phyloP scores from a whole-genome alignment of 2,888 invertebrate species.

The Chrysolina haemoptera region DNA sequence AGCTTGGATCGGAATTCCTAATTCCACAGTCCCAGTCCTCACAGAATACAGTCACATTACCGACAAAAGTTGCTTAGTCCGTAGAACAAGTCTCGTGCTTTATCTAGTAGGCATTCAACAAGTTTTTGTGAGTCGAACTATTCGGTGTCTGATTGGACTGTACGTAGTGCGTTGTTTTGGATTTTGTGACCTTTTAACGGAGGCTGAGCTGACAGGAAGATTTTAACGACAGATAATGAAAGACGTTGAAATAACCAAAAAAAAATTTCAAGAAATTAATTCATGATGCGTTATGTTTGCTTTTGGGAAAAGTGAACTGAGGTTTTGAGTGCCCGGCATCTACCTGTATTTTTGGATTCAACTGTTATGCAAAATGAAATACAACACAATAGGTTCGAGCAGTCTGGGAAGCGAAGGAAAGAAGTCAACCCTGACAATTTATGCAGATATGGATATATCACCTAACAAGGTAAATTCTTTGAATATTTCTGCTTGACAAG shows the following conservation, averaged over 20 bases:
- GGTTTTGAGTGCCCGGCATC: constrained; percentile 14
- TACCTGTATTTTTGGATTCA: constrained; percentile 25
- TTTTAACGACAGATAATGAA: constrained; percentile 29
- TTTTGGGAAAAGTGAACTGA: constrained; percentile 31
- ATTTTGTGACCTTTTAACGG: constrained; percentile 5
- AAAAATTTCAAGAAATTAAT: not conserved
- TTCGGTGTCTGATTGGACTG: constrained; percentile 19
- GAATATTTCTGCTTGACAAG: not conserved
- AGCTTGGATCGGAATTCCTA: constrained; percentile 64
- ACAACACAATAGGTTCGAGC: constrained; percentile 77
- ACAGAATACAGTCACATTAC: constrained; percentile 54
- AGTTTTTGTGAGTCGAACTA: constrained; percentile 27
- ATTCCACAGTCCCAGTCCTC: constrained; percentile 7
- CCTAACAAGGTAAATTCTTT: constrained; percentile 72
- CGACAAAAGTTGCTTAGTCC: constrained; percentile 48
- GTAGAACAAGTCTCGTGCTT: constrained; percentile 25
- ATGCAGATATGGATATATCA: constrained; percentile 74
- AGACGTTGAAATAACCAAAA: constrained; percentile 22
- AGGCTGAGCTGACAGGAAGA: constrained; percentile 25
- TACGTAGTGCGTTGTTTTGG: not conserved
- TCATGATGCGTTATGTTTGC: constrained; percentile 17
- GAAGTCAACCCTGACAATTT: constrained; percentile 78
- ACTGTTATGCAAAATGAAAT: constrained; percentile 70
- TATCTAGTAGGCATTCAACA: constrained; percentile 24
- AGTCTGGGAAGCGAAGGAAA: constrained; percentile 79